phyloP scores from a whole-genome alignment of 1,140 invertebrate genomes.

The Zaprionus camerounensis region DNA sequence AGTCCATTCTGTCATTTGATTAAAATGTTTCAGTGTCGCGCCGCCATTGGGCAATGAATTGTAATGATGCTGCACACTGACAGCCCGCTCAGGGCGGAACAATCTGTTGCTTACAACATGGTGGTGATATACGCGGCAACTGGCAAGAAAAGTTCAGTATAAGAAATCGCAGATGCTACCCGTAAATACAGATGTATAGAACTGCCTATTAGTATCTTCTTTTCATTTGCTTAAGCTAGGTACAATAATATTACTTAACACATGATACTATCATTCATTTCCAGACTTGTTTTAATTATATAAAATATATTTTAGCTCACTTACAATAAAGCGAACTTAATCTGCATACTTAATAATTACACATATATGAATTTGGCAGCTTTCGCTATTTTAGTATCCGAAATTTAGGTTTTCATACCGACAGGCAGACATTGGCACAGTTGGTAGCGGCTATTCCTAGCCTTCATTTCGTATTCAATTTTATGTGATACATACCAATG shows the following conservation, averaged over 20 bases:
- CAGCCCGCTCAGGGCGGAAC: neutral
- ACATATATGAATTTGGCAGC: neutral
- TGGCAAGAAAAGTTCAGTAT: neutral
- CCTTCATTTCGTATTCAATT: too few species aligned
- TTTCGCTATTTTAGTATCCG: neutral
- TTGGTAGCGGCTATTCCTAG: too few species aligned
- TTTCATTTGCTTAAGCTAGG: too few species aligned
- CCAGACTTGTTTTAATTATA: too few species aligned
- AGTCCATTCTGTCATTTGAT: slow-evolving; percentile 80
- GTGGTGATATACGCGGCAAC: neutral
- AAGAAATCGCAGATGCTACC: neutral
- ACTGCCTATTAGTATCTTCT: too few species aligned
- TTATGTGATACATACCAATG: too few species aligned
- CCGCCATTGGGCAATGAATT: slow-evolving; percentile 52
- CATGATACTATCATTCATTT: too few species aligned
- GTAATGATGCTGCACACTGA: slow-evolving; percentile 20
- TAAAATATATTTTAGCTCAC: too few species aligned
- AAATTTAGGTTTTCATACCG: neutral
- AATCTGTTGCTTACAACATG: slow-evolving; percentile 37
- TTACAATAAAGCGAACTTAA: too few species aligned
- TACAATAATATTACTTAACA: too few species aligned
- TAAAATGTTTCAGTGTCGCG: slow-evolving; percentile 64
- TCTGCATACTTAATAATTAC: neutral
- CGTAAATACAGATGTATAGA: too few species aligned
- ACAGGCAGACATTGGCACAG: neutral